phyloP scores from a whole-genome alignment of 2,888 invertebrate genomes.

The Cheilosia scutellata region DNA sequence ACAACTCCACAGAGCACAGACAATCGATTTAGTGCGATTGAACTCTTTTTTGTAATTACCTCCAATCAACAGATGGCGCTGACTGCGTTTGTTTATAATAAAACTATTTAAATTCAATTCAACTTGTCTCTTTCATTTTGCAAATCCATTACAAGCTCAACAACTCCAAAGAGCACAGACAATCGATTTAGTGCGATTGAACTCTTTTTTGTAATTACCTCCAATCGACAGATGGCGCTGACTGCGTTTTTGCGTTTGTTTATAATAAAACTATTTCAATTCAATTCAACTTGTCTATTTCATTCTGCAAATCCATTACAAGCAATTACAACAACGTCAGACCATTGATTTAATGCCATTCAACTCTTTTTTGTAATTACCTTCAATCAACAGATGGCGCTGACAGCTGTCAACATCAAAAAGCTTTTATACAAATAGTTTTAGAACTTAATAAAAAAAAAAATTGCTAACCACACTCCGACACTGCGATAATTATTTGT shows the following conservation, averaged over 20 bases:
- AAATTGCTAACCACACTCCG: neutral
- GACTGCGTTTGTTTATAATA: too few relatives aligned
- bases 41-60: neutral
- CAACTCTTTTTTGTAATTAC: neutral
- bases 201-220: neutral
- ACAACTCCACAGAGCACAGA: too few relatives aligned
- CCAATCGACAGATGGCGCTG: conserved; percentile 4
- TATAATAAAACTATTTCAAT: neutral
- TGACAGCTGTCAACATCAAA: neutral
- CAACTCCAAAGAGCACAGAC: too few relatives aligned
- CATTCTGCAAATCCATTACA: neutral
- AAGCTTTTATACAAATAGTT: neutral
- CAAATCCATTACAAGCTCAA: neutral
- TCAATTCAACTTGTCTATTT: neutral
- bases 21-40: neutral
- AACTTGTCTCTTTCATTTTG: neutral
- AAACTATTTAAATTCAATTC: neutral
- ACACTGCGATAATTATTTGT: neutral
- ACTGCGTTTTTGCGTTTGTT: neutral
- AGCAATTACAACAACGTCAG: neutral
- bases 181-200: neutral
- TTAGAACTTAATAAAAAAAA: neutral
- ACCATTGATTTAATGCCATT: neutral
- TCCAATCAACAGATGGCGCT: conserved; percentile 2
- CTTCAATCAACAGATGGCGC: neutral